phyloP scores from a whole-genome alignment of 64 coral and sea anemone genomes.

The Stichodactyla mertensii region DNA sequence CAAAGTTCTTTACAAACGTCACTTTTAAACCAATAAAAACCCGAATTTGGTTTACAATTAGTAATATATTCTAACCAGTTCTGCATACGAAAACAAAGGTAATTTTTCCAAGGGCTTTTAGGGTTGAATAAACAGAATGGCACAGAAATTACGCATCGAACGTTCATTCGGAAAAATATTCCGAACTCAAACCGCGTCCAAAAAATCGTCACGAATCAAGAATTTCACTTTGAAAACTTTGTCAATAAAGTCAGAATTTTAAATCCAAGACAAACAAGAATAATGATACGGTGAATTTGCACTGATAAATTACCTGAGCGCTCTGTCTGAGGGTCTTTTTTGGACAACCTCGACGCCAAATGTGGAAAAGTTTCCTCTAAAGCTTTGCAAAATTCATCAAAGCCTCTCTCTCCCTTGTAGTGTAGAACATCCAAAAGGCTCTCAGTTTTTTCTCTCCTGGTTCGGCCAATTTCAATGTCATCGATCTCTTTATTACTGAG shows the following conservation, averaged over 20 bases:
- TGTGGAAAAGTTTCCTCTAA: constrained; percentile 72
- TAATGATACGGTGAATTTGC: not conserved
- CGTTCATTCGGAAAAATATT: not conserved
- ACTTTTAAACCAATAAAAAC: constrained; percentile 9
- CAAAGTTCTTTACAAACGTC: constrained; percentile 20
- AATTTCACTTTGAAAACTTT: constrained; percentile 26
- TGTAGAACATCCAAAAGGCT: constrained; percentile 77
- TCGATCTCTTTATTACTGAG: constrained; percentile 84
- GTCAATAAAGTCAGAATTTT: not conserved
- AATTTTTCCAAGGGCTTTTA: not conserved
- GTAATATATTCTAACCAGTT: constrained; percentile 5
- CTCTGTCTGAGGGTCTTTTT: constrained; percentile 55
- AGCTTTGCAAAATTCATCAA: constrained; percentile 76
- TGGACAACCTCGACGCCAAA: constrained; percentile 58
- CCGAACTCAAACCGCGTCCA: not conserved
- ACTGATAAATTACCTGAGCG: constrained; percentile 34
- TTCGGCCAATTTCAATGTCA: constrained; percentile 79
- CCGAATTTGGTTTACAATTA: constrained; percentile 10
- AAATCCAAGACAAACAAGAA: not conserved
- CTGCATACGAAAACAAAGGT: constrained; percentile 18
- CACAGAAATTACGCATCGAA: not conserved
- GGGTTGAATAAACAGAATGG: not conserved
- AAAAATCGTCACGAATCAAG: not conserved
- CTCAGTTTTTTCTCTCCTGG: constrained; percentile 56
- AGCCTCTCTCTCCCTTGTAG: constrained; percentile 81